phyloP scores from a whole-genome alignment of 2,113 vertebrate genomes.

The Thamnophis sirtalis region DNA sequence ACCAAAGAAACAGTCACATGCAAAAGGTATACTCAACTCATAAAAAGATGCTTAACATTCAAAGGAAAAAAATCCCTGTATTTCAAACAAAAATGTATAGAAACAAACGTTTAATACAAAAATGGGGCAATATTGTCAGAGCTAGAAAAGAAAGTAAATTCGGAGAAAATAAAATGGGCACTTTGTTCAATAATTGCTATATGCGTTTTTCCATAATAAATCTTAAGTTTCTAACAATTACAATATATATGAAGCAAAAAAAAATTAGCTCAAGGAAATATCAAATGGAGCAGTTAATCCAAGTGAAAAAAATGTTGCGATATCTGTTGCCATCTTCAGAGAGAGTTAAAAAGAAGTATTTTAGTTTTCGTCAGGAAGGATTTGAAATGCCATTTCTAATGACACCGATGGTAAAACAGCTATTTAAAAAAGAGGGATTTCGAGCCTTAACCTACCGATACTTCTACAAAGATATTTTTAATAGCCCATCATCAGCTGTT shows the following conservation, averaged over 20 bases:
- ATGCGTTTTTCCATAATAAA: neutral
- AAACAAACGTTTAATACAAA: conserved; percentile 3
- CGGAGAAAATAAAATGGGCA: neutral
- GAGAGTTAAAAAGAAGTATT: conserved; percentile 13
- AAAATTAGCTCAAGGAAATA: neutral
- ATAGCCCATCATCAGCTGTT: neutral
- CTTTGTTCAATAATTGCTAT: neutral
- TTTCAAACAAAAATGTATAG: neutral
- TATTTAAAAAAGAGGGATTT: neutral
- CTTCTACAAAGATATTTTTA: conserved; percentile 14
- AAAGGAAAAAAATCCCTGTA: neutral
- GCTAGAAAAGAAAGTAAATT: conserved; percentile 3
- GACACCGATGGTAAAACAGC: neutral
- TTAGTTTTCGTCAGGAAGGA: neutral
- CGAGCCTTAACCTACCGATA: neutral
- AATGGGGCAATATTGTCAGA: neutral
- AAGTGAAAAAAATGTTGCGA: neutral
- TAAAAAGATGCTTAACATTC: neutral
- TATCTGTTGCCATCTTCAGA: neutral
- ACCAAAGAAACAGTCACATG: neutral
- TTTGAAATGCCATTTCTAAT: conserved; percentile 6
- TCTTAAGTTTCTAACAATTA: neutral
- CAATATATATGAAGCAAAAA: neutral
- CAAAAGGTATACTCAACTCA: neutral
- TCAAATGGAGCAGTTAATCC: neutral